Base-by-base conservation (phyloP, 1,140 invertebrate genomes). In the Notospermus geniculatus region DNA sequence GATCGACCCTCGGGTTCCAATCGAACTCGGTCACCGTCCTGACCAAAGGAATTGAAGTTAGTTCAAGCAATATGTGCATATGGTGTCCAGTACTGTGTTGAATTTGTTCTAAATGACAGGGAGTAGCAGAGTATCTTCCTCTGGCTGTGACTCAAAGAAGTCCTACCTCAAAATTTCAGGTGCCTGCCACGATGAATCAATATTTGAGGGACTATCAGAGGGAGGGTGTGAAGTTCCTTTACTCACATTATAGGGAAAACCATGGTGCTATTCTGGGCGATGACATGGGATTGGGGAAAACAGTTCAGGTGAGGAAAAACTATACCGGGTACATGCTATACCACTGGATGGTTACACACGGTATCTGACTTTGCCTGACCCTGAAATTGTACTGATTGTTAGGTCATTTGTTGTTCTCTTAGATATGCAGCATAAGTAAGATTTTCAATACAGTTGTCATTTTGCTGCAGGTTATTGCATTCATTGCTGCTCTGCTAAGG, bases 211-310 rank as follows among this genome's bases (percentile, higher is more conserved):
- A 79, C 41, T 80, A 80, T 60, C 78, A 80, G 67, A 67, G 78
- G 41, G 69, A 73, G 9, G 78, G 78, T 0, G 71, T 80, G 19
- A 41, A 62, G 50, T 80, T 80, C 62, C 59, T 80, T n/a, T 79
- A 73, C 54, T 61, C 66, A 23, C 73, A 78, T 59, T 79, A 76
- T 54, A 64, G 41, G n/a, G 4, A 67, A 2, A 64, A 61, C 13
- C 54, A 46, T 54, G 78, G 78, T 17, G 74, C 71, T 7, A 71
- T 80, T 39, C 65, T 80, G 1, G 78, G 73, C 15, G 78, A 80
- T 73, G 76, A 80, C 54, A 80, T 80, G 78, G 78, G 78, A 19
- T 69, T 79, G 2, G 78, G 78, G 0, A 80, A 80, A 64, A 80
- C 78, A 19, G 72, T 80, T 2, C 76, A 80, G 76, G 78, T 77